Conservation (phyloP, 1,140 invertebrate species). For the Dendroctonus valens region DNA sequence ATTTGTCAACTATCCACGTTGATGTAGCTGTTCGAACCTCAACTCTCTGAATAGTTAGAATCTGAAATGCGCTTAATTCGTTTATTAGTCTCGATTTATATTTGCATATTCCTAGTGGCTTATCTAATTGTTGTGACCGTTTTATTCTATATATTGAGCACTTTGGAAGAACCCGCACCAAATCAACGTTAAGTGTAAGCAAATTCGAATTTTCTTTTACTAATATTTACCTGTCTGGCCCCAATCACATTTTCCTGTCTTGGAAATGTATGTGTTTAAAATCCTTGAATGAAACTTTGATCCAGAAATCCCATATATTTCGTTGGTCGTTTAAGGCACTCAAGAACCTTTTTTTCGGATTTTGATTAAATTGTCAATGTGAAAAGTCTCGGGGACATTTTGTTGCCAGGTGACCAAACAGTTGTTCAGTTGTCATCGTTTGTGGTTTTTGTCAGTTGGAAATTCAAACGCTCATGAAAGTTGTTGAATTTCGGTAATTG, state of each 20-base stretch:
- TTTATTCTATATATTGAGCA: not conserved
- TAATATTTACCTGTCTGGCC: not conserved
- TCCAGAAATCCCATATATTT: not conserved
- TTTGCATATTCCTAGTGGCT: slow-evolving; percentile 5
- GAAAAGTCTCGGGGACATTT: not conserved
- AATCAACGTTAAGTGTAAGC: not conserved
- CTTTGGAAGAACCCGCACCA: not conserved
- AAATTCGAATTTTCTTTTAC: not conserved
- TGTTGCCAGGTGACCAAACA: slow-evolving; percentile 17
- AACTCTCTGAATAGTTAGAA: no score
- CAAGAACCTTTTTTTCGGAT: not conserved
- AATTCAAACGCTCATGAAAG: slow-evolving; percentile 18
- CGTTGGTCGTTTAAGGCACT: no score
- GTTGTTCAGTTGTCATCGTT: slow-evolving; percentile 2
- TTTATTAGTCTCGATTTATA: slow-evolving; percentile 7
- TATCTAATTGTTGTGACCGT: slow-evolving; percentile 15
- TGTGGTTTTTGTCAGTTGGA: slow-evolving; percentile 24
- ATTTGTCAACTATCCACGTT: no score
- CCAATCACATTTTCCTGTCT: not conserved
- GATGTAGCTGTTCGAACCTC: no score
- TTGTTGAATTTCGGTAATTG: slow-evolving; percentile 28
- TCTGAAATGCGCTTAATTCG: slow-evolving; percentile 1
- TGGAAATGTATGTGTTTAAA: not conserved
- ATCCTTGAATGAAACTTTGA: not conserved
- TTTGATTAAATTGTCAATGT: not conserved